A percentile compares a stretch with the other conserved stretches of the same genome.
Evolutionary conservation across 1,140 invertebrate genomes (phyloP).

Genomic region (Philopotamus ludificatus): DNA sequence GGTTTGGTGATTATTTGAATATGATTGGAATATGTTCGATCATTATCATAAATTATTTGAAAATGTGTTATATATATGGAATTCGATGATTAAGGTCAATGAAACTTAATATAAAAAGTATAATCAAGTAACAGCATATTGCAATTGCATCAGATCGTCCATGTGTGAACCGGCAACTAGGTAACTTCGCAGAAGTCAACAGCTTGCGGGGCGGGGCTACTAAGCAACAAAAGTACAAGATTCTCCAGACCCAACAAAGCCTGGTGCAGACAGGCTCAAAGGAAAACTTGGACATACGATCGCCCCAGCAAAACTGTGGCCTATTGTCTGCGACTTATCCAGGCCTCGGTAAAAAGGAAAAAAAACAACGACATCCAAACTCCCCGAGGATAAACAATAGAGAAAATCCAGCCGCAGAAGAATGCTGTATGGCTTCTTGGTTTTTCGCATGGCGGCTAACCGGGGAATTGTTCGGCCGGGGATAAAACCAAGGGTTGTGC

Average conservation of each 20-base stretch:
- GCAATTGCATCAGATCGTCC: no score
- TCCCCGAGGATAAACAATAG: neutral
- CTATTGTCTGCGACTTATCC: neutral
- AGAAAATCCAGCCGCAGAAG: neutral
- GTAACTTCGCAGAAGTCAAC: neutral
- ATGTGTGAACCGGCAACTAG: neutral
- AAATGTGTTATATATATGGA: no score
- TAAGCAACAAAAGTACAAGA: neutral
- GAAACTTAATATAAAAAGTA: no score
- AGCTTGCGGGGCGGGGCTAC: neutral
- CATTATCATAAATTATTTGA: no score
- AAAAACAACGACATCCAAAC: neutral
- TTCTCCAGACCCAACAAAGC: neutral
- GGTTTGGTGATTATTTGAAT: no score
- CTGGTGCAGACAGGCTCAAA: neutral
- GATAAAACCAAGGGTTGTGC: neutral
- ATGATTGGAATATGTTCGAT: no score
- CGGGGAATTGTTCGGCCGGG: neutral
- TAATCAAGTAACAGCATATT: no score
- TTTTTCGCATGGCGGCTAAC: neutral
- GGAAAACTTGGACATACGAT: constrained; percentile 13
- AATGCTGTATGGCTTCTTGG: no score
- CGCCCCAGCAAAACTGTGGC: neutral
- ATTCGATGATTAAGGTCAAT: no score
- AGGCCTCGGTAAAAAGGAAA: neutral